Percentiles rank a stretch among this genome's conserved stretches.
Evolutionary conservation across 2,888 invertebrate species (phyloP).

Genomic region (Ichneumon xanthorius): DNA sequence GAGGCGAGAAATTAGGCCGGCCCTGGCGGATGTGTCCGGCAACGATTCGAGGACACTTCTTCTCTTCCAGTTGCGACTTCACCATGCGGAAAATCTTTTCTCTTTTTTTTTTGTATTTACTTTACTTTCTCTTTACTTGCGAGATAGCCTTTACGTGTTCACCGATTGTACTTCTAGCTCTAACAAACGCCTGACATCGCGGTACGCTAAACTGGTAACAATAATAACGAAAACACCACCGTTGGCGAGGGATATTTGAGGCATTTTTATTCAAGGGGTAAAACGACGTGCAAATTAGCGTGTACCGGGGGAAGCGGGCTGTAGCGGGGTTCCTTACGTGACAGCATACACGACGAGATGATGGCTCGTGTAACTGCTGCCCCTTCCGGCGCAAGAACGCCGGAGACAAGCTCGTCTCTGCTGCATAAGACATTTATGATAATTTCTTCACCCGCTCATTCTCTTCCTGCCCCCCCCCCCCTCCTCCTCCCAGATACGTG

Average conservation of each 20-base stretch:
- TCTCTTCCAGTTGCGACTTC: constrained; percentile 40
- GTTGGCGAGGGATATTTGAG: constrained; percentile 15
- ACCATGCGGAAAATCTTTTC: constrained; percentile 37
- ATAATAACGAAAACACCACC: constrained; percentile 7
- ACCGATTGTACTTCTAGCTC: too few species aligned
- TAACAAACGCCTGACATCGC: too few species aligned
- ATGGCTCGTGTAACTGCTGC: constrained; percentile 60
- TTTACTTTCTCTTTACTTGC: too few species aligned
- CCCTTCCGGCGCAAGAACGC: constrained; percentile 56
- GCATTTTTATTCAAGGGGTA: constrained; percentile 38
- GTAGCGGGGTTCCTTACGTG: constrained; percentile 46
- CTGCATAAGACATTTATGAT: constrained; percentile 67
- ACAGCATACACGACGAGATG: constrained; percentile 63
- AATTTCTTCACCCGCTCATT: constrained; percentile 46
- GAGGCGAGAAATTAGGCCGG: constrained; percentile 58
- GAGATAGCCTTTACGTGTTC: too few species aligned
- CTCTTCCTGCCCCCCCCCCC: constrained; percentile 6
- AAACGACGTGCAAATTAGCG: constrained; percentile 59
- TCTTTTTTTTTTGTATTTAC: neutral
- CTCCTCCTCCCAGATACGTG: neutral
- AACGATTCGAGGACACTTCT: constrained; percentile 62
- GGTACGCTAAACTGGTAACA: neutral
- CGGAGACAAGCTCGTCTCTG: constrained; percentile 57
- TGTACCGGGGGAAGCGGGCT: constrained; percentile 19
- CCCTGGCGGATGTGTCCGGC: constrained; percentile 32